Percentiles rank a stretch among this genome's conserved stretches.
phyloP scores from a whole-genome alignment of 2,888 invertebrate species.

The Tinea pellionella region DNA sequence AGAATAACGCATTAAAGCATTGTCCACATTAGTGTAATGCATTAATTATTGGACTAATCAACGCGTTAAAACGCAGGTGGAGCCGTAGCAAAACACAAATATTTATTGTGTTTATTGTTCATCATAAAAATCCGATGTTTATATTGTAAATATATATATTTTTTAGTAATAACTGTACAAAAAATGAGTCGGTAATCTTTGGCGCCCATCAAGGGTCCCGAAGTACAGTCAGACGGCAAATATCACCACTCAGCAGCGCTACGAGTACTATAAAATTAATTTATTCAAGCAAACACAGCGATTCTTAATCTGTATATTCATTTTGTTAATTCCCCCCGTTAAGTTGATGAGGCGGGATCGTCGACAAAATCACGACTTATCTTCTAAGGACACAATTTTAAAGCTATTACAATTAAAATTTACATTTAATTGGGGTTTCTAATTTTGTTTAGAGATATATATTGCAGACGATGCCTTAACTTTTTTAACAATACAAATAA shows the following conservation, averaged over 20 bases:
- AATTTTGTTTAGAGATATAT: background rate
- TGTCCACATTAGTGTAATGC: too few species aligned
- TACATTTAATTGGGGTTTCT: background rate
- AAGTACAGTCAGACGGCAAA: conserved; percentile 5
- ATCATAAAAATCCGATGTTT: too few species aligned
- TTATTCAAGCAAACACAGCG: conserved; percentile 36
- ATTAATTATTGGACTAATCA: too few species aligned
- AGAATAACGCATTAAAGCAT: too few species aligned
- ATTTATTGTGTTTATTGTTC: too few species aligned
- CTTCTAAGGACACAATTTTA: background rate
- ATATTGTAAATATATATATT: too few species aligned
- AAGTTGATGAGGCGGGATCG: background rate
- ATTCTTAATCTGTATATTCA: conserved; percentile 26
- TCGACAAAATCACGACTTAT: background rate
- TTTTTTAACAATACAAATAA: too few species aligned
- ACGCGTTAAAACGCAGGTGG: too few species aligned
- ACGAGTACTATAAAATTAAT: conserved; percentile 25
- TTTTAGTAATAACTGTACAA: background rate
- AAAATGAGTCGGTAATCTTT: background rate
- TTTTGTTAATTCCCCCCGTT: background rate
- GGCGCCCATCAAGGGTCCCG: background rate
- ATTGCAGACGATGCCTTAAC: too few species aligned
- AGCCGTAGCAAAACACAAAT: too few species aligned
- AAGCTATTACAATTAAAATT: conserved; percentile 5
- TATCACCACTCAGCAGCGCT: conserved; percentile 1